Conservation (phyloP, 1,140 invertebrate species). For the Scylla paramamosain region DNA sequence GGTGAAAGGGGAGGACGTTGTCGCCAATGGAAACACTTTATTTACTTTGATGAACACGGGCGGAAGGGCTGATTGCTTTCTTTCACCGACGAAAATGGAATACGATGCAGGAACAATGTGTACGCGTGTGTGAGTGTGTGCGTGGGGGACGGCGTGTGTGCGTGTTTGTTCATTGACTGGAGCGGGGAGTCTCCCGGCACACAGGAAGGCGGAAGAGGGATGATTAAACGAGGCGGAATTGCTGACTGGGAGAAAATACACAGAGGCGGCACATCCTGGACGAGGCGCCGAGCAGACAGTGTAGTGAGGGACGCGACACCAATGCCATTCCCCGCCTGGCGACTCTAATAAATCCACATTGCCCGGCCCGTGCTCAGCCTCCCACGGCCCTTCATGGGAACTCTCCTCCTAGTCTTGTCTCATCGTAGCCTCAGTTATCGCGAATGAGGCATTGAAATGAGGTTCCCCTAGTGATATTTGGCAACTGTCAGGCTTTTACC, state of each 20-base stretch:
- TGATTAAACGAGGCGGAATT: slow-evolving; percentile 4
- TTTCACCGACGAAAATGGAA: too few relatives aligned
- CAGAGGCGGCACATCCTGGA: neutral
- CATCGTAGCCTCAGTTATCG: too few relatives aligned
- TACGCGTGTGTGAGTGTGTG: too few relatives aligned
- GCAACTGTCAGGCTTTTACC: neutral
- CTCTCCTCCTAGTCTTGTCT: neutral
- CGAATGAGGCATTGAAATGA: too few relatives aligned
- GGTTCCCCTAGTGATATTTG: too few relatives aligned
- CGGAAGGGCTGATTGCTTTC: too few relatives aligned
- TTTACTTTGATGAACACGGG: slow-evolving; percentile 13
- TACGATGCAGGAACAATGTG: too few relatives aligned
- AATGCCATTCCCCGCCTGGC: neutral
- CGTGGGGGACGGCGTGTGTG: too few relatives aligned
- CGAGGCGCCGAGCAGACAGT: neutral
- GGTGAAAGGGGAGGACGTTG: too few relatives aligned
- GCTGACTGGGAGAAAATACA: neutral
- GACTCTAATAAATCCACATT: neutral
- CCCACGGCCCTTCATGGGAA: neutral
- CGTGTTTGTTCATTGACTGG: too few relatives aligned
- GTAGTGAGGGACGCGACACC: neutral
- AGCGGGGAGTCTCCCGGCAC: too few relatives aligned
- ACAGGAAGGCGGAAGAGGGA: neutral
- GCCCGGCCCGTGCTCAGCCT: neutral
- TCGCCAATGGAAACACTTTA: slow-evolving; percentile 2